A percentile compares a stretch with the other conserved stretches of the same genome.
Conservation (phyloP, 2,113 vertebrate genomes). For the Aptenodytes patagonicus region DNA sequence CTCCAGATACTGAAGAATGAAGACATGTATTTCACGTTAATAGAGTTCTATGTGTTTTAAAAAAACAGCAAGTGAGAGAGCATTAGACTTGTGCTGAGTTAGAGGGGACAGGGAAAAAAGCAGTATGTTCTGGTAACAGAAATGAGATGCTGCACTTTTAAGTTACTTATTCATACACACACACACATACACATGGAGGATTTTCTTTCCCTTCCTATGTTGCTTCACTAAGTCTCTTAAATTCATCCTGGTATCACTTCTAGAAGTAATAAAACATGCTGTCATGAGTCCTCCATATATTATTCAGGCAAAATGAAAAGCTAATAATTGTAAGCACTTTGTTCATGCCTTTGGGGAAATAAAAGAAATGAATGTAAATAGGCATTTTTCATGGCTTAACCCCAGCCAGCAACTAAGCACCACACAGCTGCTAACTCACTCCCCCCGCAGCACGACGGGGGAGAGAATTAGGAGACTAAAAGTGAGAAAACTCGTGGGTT, state of each 20-base stretch:
- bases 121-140: background rate
- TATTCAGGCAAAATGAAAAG: background rate
- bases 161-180: background rate
- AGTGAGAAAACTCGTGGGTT: no score
- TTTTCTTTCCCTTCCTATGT: background rate
- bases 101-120: background rate
- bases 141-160: background rate
- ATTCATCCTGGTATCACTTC: background rate
- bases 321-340: background rate
- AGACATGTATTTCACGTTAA: background rate
- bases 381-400: background rate
- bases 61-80: background rate
- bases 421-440: no score
- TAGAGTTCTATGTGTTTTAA: background rate
- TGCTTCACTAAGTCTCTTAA: background rate
- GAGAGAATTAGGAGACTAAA: no score
- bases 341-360: slow-evolving; percentile 5
- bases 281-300: background rate
- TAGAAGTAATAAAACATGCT: background rate
- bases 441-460: no score
- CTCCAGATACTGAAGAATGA: background rate
- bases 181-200: background rate
- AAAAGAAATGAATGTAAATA: background rate
- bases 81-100: background rate
- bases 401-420: no score